Conservation (phyloP, 2,888 invertebrate genomes). For the Phrixothrix hirtus region DNA sequence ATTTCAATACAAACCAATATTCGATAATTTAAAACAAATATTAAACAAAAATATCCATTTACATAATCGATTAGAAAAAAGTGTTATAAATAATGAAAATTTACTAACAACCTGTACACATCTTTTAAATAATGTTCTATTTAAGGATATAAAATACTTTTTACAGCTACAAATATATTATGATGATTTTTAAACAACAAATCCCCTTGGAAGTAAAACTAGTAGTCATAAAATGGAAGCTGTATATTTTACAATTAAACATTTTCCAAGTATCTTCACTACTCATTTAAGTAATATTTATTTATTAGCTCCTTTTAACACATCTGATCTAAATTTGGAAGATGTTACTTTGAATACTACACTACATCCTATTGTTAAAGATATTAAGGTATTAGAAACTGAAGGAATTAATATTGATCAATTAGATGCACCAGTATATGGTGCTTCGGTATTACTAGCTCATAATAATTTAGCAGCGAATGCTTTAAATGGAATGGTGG, state of each 20-base stretch:
- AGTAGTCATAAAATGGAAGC: slow-evolving; percentile 34
- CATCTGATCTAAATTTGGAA: slow-evolving; percentile 29
- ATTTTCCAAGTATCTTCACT: slow-evolving; percentile 25
- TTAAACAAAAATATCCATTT: slow-evolving; percentile 4
- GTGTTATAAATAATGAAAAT: no score
- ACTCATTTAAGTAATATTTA: no score
- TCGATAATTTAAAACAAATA: slow-evolving; percentile 9
- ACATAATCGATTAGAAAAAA: no score
- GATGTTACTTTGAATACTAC: slow-evolving; percentile 19
- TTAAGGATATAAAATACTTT: slow-evolving; percentile 3
- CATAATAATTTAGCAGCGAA: slow-evolving; percentile 25
- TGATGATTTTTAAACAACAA: no score
- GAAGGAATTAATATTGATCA: no score
- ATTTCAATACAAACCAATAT: slow-evolving; percentile 23
- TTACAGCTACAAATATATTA: slow-evolving; percentile 26
- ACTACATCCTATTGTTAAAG: slow-evolving; percentile 24
- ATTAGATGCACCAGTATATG: slow-evolving; percentile 13
- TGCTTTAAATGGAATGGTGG: no score
- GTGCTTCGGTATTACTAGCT: slow-evolving; percentile 22
- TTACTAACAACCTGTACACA: neutral
- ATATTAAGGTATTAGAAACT: no score
- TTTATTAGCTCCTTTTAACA: no score
- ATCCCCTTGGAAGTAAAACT: slow-evolving; percentile 34
- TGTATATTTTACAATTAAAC: slow-evolving; percentile 30
- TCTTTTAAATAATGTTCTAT: slow-evolving; percentile 12